A percentile compares a stretch with the other conserved stretches of the same genome.
phyloP scores from a whole-genome alignment of 2,888 invertebrate species.

The Apamea sordens region DNA sequence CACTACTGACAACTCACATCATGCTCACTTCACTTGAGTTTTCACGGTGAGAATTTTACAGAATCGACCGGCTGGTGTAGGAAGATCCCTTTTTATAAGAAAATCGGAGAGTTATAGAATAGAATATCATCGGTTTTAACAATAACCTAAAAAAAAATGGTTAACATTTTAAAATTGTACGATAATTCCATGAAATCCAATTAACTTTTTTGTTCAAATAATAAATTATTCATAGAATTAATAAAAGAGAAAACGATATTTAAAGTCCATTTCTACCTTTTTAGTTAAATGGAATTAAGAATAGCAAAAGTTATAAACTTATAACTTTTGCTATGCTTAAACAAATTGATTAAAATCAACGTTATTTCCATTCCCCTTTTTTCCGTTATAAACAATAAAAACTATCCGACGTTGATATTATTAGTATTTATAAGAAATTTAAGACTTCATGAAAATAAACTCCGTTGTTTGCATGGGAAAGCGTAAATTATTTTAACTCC shows the following conservation, averaged over 20 bases:
- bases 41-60: too few species aligned
- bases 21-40: too few species aligned
- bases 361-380: neutral
- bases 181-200: neutral
- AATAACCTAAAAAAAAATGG: neutral
- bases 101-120: neutral
- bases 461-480: slow-evolving; percentile 38
- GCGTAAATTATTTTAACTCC: slow-evolving; percentile 68
- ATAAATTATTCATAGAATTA: neutral
- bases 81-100: neutral
- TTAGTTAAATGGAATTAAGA: neutral
- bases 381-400: neutral
- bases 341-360: neutral
- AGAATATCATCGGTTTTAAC: neutral
- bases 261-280: neutral
- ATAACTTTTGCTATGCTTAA: too few species aligned
- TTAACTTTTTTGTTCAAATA: too few species aligned
- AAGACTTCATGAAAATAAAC: slow-evolving; percentile 48
- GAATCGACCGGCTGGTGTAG: too few species aligned
- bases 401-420: neutral
- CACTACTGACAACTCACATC: too few species aligned
- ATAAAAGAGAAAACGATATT: neutral
- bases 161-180: neutral
- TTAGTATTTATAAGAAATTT: neutral
- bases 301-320: neutral